A percentile compares a stretch with the other conserved stretches of the same genome.
Conservation (phyloP, 2,797 vertebrate genomes). For the Microctenopoma lineatum region DNA sequence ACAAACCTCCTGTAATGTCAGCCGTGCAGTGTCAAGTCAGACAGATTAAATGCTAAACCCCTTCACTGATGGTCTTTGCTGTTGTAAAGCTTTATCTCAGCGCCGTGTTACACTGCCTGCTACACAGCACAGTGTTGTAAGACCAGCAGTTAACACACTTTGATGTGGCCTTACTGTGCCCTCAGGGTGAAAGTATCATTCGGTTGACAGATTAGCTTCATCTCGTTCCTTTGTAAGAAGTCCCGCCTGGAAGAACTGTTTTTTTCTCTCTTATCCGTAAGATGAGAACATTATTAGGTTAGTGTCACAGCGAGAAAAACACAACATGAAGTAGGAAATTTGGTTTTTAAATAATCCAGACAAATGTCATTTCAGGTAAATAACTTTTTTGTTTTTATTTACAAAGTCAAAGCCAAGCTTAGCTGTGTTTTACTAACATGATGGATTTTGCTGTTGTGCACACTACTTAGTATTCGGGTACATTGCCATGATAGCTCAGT, state of each 20-base stretch:
- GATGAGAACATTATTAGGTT: neutral
- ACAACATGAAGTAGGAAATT: too few relatives aligned
- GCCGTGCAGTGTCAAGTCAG: neutral
- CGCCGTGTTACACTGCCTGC: conserved; percentile 14
- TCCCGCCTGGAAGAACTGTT: neutral
- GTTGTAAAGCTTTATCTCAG: neutral
- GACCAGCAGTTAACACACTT: neutral
- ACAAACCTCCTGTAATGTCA: neutral
- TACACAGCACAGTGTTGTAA: conserved; percentile 3
- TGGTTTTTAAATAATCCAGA: too few relatives aligned
- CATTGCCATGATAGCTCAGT: too few relatives aligned
- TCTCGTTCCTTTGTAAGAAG: conserved; percentile 9
- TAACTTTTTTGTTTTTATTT: too few relatives aligned
- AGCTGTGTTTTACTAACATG: too few relatives aligned
- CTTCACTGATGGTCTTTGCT: conserved; percentile 27
- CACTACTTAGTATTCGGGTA: too few relatives aligned
- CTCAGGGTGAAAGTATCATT: conserved; percentile 24
- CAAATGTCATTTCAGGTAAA: too few relatives aligned
- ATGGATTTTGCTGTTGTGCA: too few relatives aligned
- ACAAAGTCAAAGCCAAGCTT: too few relatives aligned
- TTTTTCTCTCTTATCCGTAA: neutral
- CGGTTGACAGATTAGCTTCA: conserved; percentile 17
- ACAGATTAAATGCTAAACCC: conserved; percentile 1
- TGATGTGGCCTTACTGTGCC: neutral
- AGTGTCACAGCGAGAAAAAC: too few relatives aligned